phyloP scores from a whole-genome alignment of 2,797 vertebrate genomes.

The Ateles fusciceps region DNA sequence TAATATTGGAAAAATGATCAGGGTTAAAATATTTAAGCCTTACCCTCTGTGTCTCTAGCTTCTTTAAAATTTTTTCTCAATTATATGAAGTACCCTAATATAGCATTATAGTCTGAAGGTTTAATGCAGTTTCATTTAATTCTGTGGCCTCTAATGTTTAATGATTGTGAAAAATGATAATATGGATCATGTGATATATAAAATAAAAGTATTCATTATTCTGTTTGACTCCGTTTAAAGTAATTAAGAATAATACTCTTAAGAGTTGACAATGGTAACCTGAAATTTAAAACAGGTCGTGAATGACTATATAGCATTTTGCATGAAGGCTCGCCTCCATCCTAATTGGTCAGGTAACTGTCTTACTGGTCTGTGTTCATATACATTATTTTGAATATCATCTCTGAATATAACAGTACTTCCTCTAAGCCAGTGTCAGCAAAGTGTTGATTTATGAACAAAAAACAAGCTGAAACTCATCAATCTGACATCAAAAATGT shows the following conservation, averaged over 20 bases:
- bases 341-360: background rate
- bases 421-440: background rate
- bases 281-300: background rate
- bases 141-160: background rate
- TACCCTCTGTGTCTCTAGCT: background rate
- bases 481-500: background rate
- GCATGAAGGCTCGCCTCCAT: background rate
- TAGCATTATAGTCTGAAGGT: background rate
- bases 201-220: background rate
- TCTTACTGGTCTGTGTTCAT: background rate
- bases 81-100: background rate
- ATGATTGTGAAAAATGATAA: background rate
- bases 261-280: background rate
- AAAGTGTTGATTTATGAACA: background rate
- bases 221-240: background rate
- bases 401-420: background rate
- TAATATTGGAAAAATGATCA: background rate
- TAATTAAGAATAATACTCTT: background rate
- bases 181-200: background rate
- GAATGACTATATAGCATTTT: background rate
- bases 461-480: background rate
- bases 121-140: background rate
- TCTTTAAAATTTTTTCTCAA: background rate
- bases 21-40: background rate
- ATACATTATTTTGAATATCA: background rate